Evolutionary conservation across 2,888 invertebrate genomes (phyloP), one percentile per base, ranked within the genome.

Genomic region (Drosophila demipolita): DNA sequence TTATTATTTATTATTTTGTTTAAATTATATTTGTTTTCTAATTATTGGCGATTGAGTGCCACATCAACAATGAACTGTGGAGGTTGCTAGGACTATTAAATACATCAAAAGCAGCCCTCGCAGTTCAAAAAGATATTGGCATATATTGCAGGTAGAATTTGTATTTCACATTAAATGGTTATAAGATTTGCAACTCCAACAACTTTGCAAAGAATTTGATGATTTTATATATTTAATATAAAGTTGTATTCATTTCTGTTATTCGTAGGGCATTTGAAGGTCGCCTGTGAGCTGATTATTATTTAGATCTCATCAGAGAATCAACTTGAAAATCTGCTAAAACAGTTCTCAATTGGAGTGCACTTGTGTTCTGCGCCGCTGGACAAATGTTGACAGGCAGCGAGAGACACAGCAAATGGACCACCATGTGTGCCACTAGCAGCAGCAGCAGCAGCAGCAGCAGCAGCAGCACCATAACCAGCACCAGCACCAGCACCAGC

Each of bases 321-420:
- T 33, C 63, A 62, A 59, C 55, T 78, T 55, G 66, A 65, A 71
- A 58, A 61, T 62, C 66, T 76, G 80, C 65, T 63, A 49, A 65
- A 74, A 67, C 65, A 77, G 59, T 65, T 82, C 71, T 68, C 77
- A 83, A 83, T 83, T 82, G 78, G 67, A 73, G 67, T 74, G 78
- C 83, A 84, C 84, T 84, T 86, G 84, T 83, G 68, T 53, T 57
- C 66, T 60, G 78, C 78, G 68, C 78, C 78, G 70, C 61, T 76
- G 79, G 79, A 81, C 81, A 66, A 78, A 73, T 75, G 78, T 11
- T 75, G 75, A 66, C 77, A 77, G 70, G 42, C 72, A 54, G 58
- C 60, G 61, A 12, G 45, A 40, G 52, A 23, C 45, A 15, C 23
- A 45, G 57, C 52, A 66, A 70, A 62, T 70, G 73, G 82, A 83